Conservation (phyloP, 2,888 invertebrate species). For the Drosophila monieri region DNA sequence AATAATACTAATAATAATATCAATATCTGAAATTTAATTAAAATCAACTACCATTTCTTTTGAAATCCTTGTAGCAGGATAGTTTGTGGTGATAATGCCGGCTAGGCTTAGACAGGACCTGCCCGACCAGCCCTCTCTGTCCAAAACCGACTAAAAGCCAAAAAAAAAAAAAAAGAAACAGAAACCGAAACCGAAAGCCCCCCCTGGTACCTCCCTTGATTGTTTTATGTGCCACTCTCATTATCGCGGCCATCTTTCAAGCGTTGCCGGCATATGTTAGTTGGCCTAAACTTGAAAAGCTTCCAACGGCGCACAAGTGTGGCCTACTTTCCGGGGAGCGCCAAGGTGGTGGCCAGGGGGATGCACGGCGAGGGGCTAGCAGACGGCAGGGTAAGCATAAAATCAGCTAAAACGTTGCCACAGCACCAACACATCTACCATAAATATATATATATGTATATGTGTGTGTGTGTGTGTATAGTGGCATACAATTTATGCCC, state of each 20-base stretch:
- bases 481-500: conserved; percentile 62
- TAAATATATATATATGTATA: neutral
- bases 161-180: too few species aligned
- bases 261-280: conserved; percentile 77
- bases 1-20: too few species aligned
- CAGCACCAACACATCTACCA: conserved; percentile 27
- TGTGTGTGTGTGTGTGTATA: conserved; percentile 5
- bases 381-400: conserved; percentile 63
- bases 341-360: neutral
- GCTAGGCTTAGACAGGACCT: conserved; percentile 6
- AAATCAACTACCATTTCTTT: too few species aligned
- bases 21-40: too few species aligned
- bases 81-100: conserved; percentile 64
- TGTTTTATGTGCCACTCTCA: conserved; percentile 46
- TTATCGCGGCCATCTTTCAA: conserved; percentile 76
- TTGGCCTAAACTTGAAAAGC: conserved; percentile 78
- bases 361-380: conserved; percentile 11
- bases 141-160: neutral
- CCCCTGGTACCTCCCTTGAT: conserved; percentile 15
- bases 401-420: conserved; percentile 73
- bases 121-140: neutral
- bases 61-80: neutral
- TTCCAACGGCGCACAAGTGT: conserved; percentile 65
- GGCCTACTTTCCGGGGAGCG: conserved; percentile 62
- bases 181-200: too few species aligned